Evolutionary conservation across 2,797 vertebrate genomes (phyloP).

Genomic region (Crenichthys baileyi): DNA sequence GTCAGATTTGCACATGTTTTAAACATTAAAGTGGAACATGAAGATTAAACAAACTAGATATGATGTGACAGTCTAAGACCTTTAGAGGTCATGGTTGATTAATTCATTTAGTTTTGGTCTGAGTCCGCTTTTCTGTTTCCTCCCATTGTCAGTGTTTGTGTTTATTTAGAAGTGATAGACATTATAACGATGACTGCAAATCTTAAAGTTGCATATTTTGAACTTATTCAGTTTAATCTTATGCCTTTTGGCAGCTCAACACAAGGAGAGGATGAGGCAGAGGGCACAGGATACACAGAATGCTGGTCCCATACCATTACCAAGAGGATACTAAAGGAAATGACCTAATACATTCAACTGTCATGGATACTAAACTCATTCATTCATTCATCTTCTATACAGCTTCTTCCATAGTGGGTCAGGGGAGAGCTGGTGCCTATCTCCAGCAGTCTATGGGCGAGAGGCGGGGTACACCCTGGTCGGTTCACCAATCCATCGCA

Average conservation of each 20-base stretch:
- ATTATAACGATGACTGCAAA: neutral
- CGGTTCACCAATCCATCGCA: too few relatives aligned
- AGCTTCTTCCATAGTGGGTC: too few relatives aligned
- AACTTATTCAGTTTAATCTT: conserved; percentile 6
- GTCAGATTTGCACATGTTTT: neutral
- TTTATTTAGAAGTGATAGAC: neutral
- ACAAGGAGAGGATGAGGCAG: conserved; percentile 47
- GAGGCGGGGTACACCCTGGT: too few relatives aligned
- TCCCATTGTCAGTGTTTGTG: neutral
- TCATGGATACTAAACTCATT: neutral
- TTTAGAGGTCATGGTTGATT: conserved; percentile 1
- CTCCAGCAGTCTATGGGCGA: too few relatives aligned
- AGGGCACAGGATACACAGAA: neutral
- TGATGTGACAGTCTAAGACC: neutral
- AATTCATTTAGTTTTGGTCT: conserved; percentile 2
- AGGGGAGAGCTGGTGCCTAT: too few relatives aligned
- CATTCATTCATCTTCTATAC: too few relatives aligned
- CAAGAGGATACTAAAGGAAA: conserved; percentile 30
- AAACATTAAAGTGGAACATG: conserved; percentile 1
- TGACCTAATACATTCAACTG: neutral
- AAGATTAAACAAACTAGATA: neutral
- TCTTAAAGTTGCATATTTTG: conserved; percentile 3
- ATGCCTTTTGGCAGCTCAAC: conserved; percentile 45
- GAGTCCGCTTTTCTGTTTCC: neutral
- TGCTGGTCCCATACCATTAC: neutral